A percentile compares a stretch with the other conserved stretches of the same genome.
phyloP scores from a whole-genome alignment of 2,888 invertebrate species.

The Mythimna ferrago region DNA sequence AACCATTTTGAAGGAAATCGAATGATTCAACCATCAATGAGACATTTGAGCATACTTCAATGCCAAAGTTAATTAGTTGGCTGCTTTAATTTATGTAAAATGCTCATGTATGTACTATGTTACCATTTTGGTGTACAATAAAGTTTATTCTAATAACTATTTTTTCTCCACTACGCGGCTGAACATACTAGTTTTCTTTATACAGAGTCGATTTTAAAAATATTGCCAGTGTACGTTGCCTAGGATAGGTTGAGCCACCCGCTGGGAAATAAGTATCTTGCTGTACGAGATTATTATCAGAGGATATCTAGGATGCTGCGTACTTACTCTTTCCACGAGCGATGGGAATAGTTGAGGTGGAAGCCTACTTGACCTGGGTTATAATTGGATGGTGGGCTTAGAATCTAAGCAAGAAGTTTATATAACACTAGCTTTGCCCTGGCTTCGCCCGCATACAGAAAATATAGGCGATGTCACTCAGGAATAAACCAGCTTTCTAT shows the following conservation, averaged over 20 bases:
- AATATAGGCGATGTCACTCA: too few species aligned
- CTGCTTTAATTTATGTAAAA: too few species aligned
- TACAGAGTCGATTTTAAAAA: conserved; percentile 15
- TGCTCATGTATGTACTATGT: too few species aligned
- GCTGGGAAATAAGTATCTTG: conserved; percentile 47
- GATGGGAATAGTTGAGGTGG: conserved; percentile 34
- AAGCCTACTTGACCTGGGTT: background rate
- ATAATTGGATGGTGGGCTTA: background rate
- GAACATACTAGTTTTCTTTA: conserved; percentile 4
- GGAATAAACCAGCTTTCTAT: too few species aligned
- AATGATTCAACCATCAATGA: too few species aligned
- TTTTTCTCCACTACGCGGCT: background rate
- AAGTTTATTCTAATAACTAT: background rate
- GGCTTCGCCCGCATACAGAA: too few species aligned
- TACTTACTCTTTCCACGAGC: conserved; percentile 42
- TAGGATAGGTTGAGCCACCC: conserved; percentile 23
- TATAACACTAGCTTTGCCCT: too few species aligned
- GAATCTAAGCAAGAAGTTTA: background rate
- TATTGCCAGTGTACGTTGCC: conserved; percentile 29
- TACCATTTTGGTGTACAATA: too few species aligned
- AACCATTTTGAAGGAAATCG: too few species aligned
- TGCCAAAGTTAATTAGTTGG: too few species aligned
- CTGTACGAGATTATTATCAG: conserved; percentile 57
- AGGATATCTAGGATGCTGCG: conserved; percentile 17
- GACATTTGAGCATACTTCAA: too few species aligned